Base-by-base conservation (phyloP, 2,888 invertebrate genomes). In the Scaptomyza polygonia region DNA sequence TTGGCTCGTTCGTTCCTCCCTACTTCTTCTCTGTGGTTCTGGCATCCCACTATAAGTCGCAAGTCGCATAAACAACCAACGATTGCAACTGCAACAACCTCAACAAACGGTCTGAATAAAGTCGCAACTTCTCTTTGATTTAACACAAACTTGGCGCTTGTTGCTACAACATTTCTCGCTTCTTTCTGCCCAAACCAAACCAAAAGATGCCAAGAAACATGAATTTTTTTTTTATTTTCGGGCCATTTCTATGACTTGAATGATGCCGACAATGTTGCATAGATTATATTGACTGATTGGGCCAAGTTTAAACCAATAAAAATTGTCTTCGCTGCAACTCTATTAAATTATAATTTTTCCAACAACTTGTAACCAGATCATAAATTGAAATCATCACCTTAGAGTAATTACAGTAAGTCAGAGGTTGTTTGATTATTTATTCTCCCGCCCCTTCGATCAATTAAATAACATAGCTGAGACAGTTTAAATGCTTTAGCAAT, bases 21-120 rank as follows among this genome's bases (percentile, higher is more conserved):
- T n/a, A n/a, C n/a, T n/a, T n/a, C n/a, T n/a, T n/a, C n/a, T n/a
- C n/a, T n/a, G n/a, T n/a, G n/a, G n/a, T n/a, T n/a, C n/a, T n/a
- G n/a, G n/a, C 83, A 87, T 87, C 86, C 86, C 88, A 83, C 86
- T 82, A 83, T 87, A 77, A 65, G 87, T 77, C 72, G 49, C 74
- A 78, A 78, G 78, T 30, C 52, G 59, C 52, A n/a, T n/a, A 16
- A 45, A 1, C 25, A 25, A 5, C 25, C 25, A 5, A 5, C 25
- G 2, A 7, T 32, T 27, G 63, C 61, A 70, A 47, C 5, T 25
- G 25, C 25, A 25, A 25, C 25, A 25, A 25, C 25, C 25, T 25
- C 25, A 25, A 25, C 25, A 25, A 25, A 25, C 5, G 5, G 25
- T 25, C 75, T 43, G 66, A 47, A 48, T 32, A 39, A 30, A 40